phyloP scores from a whole-genome alignment of 2,888 invertebrate genomes.

The Drosophila macrothrix region DNA sequence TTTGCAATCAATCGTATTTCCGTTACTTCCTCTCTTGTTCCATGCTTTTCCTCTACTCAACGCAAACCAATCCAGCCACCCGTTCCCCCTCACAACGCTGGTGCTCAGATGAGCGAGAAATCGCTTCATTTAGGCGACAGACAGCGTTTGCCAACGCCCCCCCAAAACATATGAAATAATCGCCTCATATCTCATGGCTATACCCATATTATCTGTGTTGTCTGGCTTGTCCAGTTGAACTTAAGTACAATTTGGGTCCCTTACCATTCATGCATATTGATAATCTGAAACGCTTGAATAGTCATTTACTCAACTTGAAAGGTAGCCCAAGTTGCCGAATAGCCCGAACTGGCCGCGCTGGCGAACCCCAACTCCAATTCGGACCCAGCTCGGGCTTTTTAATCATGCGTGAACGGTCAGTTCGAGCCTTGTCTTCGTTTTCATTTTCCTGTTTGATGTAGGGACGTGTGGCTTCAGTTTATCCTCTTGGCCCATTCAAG shows the following conservation, averaged over 20 bases:
- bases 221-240: constrained; percentile 45
- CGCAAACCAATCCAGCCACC: not conserved
- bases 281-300: constrained; percentile 82
- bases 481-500: constrained; percentile 20
- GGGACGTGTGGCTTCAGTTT: constrained; percentile 36
- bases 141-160: not conserved
- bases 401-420: constrained; percentile 72
- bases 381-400: constrained; percentile 57
- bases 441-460: constrained; percentile 47
- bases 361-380: constrained; percentile 16
- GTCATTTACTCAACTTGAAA: constrained; percentile 81
- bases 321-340: constrained; percentile 45
- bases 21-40: constrained; percentile 14
- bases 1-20: constrained; percentile 57
- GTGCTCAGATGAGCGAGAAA: constrained; percentile 55
- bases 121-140: constrained; percentile 52
- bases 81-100: not conserved
- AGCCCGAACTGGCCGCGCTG: not conserved
- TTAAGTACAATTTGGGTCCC: constrained; percentile 64
- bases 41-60: not conserved
- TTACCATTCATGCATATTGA: constrained; percentile 71
- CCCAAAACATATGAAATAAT: constrained; percentile 19
- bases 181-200: constrained; percentile 31
- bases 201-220: constrained; percentile 37
- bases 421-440: constrained; percentile 42